Conservation (phyloP, 2,113 vertebrate genomes). For the Oreochromis aureus region DNA sequence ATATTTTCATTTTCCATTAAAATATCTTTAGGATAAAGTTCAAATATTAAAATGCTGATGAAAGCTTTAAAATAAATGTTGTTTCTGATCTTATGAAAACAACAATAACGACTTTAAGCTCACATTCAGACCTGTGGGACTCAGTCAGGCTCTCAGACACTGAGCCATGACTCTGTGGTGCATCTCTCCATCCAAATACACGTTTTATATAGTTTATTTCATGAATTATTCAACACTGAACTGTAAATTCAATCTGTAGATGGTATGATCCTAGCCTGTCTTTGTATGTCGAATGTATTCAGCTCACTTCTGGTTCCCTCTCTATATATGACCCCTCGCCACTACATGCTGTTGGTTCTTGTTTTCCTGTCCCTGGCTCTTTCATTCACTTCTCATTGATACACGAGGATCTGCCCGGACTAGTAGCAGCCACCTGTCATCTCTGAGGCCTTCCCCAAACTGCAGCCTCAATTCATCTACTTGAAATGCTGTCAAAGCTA, state of each 20-base stretch:
- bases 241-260: neutral
- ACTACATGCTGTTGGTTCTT: neutral
- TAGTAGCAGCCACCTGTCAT: neutral
- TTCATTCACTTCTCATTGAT: neutral
- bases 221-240: neutral
- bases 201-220: rapidly evolving
- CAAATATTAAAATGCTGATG: rapidly evolving
- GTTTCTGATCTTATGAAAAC: neutral
- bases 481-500: neutral
- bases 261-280: rapidly evolving
- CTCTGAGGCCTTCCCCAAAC: no score
- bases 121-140: neutral
- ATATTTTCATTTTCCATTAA: neutral
- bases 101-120: neutral
- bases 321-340: no score
- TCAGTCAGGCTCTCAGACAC: neutral
- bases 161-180: neutral
- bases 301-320: neutral
- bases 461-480: neutral
- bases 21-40: neutral
- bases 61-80: neutral
- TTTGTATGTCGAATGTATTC: neutral
- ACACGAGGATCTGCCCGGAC: neutral
- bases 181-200: neutral
- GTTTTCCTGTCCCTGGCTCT: neutral